Conservation (phyloP, 2,888 invertebrate genomes). For the Sceliomorpha sp. region DNA sequence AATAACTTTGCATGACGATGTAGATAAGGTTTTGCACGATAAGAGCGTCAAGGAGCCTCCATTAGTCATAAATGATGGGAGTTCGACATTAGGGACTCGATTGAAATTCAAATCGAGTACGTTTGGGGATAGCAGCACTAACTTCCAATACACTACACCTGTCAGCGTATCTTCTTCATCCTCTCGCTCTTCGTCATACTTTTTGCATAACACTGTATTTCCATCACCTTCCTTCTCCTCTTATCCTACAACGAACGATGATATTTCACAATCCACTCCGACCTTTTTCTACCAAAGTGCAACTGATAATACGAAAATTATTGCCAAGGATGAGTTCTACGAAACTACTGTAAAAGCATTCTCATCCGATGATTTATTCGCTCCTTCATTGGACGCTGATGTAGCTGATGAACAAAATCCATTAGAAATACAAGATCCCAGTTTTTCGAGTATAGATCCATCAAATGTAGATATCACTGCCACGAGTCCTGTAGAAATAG, state of each 20-base stretch:
- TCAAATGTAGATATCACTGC: slow-evolving; percentile 3
- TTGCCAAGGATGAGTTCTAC: slow-evolving; percentile 17
- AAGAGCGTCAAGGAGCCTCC: slow-evolving; percentile 9
- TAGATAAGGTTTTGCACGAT: slow-evolving; percentile 65
- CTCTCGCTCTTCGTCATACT: slow-evolving; percentile 61
- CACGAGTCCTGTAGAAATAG: neutral
- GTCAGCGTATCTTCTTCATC: slow-evolving; percentile 64
- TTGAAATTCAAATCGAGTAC: slow-evolving; percentile 23
- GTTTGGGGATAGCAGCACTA: slow-evolving; percentile 30
- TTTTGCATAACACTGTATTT: slow-evolving; percentile 20
- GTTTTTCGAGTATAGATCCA: neutral
- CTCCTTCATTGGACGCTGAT: slow-evolving; percentile 13
- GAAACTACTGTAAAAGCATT: slow-evolving; percentile 7
- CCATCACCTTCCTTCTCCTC: slow-evolving; percentile 19
- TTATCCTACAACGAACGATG: slow-evolving; percentile 20
- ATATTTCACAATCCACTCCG: slow-evolving; percentile 19
- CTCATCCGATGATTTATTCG: slow-evolving; percentile 12
- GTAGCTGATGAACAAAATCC: slow-evolving; percentile 3
- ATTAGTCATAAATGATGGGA: slow-evolving; percentile 36
- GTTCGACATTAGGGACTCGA: slow-evolving; percentile 7
- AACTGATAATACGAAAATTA: slow-evolving; percentile 15
- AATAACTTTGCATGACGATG: slow-evolving; percentile 61
- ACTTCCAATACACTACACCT: slow-evolving; percentile 39
- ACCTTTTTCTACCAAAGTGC: slow-evolving; percentile 7
- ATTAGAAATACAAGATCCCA: neutral